Base-by-base conservation (phyloP, 2,113 vertebrate species). In the Sakesphorus luctuosus region DNA sequence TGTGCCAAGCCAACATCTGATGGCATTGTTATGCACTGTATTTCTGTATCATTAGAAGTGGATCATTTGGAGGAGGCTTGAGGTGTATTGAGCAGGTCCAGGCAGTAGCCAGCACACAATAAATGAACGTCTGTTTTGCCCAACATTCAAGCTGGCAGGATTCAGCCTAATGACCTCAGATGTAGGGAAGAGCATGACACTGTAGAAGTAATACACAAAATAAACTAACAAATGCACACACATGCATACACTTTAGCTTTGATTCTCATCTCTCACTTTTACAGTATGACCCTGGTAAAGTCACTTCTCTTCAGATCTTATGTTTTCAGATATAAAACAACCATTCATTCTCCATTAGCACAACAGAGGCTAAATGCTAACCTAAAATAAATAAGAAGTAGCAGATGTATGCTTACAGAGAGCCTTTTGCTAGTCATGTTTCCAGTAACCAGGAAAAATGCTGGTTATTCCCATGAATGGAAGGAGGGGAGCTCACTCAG, bases 371-470 rank as follows among this genome's bases (percentile, higher is more conserved):
- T 92, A 93, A 88, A 77, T n/a, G 26, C 11, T 92, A 80, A 38
- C 28, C 31, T 84, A 74, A 77, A 49, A 40, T 47, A 90, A 84
- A 81, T 15, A 84, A 11, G 26, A 74, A 61, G 46, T 33, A 80
- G 56, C 50, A 91, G 62, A 46, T 52, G 15, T 28, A 58, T 0
- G 4, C 28, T 90, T 93, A 61, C 46, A 90, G 83, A 0, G 1
- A 69, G 61, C 2, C 3, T 90, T 93, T 96, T 89, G 47, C 40
- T 79, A 90, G 49, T 16, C 53, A 3, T 14, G 28, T 46, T 86
- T 81, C 61, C 79, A 86, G 66, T 53, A 90, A 78, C 25, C 31
- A 91, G 49, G 44, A 96, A 78, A 95, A 88, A 75, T n/a, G 7
- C 9, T 78, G 83, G n/a, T 71, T 95, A 61, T 77, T 73, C 20